phyloP scores from a whole-genome alignment of 2,888 invertebrate genomes.

The Tuberolachnus salignus region DNA sequence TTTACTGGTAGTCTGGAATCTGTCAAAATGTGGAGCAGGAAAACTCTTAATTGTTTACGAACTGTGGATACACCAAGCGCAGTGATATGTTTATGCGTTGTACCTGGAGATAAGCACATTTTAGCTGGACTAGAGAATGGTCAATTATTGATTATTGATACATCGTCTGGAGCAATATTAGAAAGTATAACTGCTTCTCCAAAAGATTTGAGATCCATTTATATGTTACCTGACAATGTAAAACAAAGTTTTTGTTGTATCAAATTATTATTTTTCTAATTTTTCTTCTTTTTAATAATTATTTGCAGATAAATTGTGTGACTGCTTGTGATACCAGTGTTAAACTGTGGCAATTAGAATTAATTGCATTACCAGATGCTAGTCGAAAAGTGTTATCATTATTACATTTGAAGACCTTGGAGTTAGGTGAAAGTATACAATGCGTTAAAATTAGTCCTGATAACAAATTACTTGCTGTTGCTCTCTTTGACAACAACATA shows the following conservation, averaged over 20 bases:
- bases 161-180: conserved; percentile 78
- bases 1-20: conserved; percentile 86
- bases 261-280: too few relatives aligned
- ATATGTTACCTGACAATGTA: conserved; percentile 80
- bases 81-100: conserved; percentile 77
- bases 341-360: conserved; percentile 93
- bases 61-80: conserved; percentile 72
- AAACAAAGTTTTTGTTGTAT: neutral
- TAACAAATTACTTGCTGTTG: conserved; percentile 84
- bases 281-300: neutral
- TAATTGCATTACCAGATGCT: conserved; percentile 70
- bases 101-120: conserved; percentile 88
- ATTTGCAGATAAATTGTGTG: conserved; percentile 74
- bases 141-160: conserved; percentile 79
- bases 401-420: conserved; percentile 79
- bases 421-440: conserved; percentile 85
- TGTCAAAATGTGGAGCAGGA: conserved; percentile 90
- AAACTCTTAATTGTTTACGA: conserved; percentile 71
- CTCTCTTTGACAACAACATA: conserved; percentile 89
- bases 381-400: conserved; percentile 70
- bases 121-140: conserved; percentile 88
- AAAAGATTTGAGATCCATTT: conserved; percentile 79
- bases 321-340: conserved; percentile 89
- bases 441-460: conserved; percentile 84
- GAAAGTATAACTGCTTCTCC: conserved; percentile 84